Evolutionary conservation across 2,797 vertebrate species (phyloP).

Genomic region (Notolepis coatsorum): DNA sequence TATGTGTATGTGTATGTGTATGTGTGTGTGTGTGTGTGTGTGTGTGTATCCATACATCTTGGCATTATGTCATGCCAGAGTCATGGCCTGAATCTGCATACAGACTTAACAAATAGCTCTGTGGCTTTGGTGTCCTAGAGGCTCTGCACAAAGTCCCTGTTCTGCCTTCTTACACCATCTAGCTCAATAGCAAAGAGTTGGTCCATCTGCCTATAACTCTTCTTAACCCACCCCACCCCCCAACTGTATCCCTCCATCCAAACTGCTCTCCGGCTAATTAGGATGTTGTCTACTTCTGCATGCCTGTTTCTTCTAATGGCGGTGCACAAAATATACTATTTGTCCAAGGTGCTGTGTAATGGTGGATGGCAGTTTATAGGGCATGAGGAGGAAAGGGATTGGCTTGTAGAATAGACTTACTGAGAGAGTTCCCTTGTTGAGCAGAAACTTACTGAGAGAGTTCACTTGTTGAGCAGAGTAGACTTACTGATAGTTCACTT

Average conservation of each 20-base stretch:
- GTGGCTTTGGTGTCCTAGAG: neutral
- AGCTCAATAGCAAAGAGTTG: conserved; percentile 41
- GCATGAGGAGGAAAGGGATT: conserved; percentile 10
- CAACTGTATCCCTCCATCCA: conserved; percentile 22
- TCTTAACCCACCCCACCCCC: conserved; percentile 15
- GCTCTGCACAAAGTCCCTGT: conserved; percentile 37
- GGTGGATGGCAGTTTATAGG: conserved; percentile 49
- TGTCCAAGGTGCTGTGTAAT: conserved; percentile 60
- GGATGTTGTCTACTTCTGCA: conserved; percentile 63
- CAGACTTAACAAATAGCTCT: conserved; percentile 24
- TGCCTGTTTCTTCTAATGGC: conserved; percentile 41
- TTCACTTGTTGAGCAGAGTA: conserved; percentile 38
- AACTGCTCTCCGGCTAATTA: conserved; percentile 68
- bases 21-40: neutral
- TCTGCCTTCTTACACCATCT: conserved; percentile 41
- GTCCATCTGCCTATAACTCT: conserved; percentile 59
- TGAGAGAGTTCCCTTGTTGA: neutral
- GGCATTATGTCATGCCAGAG: neutral
- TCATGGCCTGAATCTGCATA: neutral
- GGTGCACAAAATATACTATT: conserved; percentile 57
- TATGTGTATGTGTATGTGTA: neutral
- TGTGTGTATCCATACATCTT: neutral
- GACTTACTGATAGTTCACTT: neutral
- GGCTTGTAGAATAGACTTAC: conserved; percentile 14
- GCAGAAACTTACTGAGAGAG: neutral